Conservation (phyloP, 2,797 vertebrate species). For the Pteropus rufus region DNA sequence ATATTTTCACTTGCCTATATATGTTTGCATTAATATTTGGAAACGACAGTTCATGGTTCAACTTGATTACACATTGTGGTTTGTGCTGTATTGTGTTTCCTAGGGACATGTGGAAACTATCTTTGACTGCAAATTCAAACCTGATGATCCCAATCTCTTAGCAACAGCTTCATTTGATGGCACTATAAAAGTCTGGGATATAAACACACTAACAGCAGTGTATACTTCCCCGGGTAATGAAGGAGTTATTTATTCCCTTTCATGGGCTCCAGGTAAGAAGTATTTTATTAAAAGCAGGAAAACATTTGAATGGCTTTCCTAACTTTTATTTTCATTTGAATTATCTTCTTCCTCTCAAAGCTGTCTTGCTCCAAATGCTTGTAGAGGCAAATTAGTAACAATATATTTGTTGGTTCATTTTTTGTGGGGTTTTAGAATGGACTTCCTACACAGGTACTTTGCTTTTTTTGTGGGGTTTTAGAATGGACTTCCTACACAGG, state of each 20-base stretch:
- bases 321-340: background rate
- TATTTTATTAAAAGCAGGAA: background rate
- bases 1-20: background rate
- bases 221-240: constrained; percentile 98
- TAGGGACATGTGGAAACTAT: constrained; percentile 99
- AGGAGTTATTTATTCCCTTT: constrained; percentile 97
- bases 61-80: background rate
- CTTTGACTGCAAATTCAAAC: constrained; percentile 99
- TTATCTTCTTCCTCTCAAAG: background rate
- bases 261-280: constrained; percentile 96
- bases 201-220: constrained; percentile 94
- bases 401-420: background rate
- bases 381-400: background rate
- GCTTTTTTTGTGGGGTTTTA: background rate
- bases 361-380: background rate
- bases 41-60: background rate
- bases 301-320: background rate
- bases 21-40: background rate
- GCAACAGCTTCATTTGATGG: constrained; percentile 99
- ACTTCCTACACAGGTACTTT: background rate
- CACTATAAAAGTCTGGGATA: constrained; percentile 99
- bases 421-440: background rate
- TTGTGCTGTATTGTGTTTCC: constrained; percentile 6
- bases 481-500: background rate
- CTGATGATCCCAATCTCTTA: constrained; percentile 94